A percentile compares a stretch with the other conserved stretches of the same genome.
Evolutionary conservation across 1,140 invertebrate species (phyloP).

Genomic region (Drosophila miranda): DNA sequence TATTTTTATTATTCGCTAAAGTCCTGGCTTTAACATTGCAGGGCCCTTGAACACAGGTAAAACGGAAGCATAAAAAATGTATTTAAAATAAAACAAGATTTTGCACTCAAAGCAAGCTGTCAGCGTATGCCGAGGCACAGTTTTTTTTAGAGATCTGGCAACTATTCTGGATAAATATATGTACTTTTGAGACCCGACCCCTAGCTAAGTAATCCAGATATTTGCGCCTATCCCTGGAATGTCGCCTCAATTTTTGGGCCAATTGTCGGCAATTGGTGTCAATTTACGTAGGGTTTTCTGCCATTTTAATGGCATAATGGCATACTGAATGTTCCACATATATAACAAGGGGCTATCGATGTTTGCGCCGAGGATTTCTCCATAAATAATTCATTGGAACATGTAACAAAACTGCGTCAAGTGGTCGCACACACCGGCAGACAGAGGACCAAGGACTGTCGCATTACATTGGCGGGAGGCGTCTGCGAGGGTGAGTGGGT

Average conservation of each 20-base stretch:
- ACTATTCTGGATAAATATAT: too few relatives aligned
- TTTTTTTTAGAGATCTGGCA: neutral
- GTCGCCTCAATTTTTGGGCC: neutral
- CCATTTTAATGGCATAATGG: conserved; percentile 43
- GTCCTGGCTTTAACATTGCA: conserved; percentile 33
- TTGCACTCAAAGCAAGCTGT: conserved; percentile 26
- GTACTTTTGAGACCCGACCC: too few relatives aligned
- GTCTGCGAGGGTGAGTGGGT: conserved; percentile 35
- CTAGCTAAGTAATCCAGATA: too few relatives aligned
- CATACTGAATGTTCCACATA: conserved; percentile 52
- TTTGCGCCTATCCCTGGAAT: too few relatives aligned
- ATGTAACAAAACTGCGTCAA: conserved; percentile 57
- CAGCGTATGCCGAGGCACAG: too few relatives aligned
- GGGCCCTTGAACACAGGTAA: conserved; percentile 31
- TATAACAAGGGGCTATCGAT: conserved; percentile 53
- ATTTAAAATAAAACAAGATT: conserved; percentile 19
- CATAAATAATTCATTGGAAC: conserved; percentile 72
- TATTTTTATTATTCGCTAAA: conserved; percentile 4
- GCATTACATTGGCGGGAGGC: conserved; percentile 43
- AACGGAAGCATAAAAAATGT: conserved; percentile 47
- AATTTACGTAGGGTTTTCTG: conserved; percentile 18
- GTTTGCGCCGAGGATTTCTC: conserved; percentile 54
- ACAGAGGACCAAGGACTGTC: conserved; percentile 20
- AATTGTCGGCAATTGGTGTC: conserved; percentile 41
- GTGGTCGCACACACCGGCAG: conserved; percentile 26